phyloP scores from a whole-genome alignment of 37 sponge, comb jelly and placozoan genomes.

The Halisarca cf. caerulea region DNA sequence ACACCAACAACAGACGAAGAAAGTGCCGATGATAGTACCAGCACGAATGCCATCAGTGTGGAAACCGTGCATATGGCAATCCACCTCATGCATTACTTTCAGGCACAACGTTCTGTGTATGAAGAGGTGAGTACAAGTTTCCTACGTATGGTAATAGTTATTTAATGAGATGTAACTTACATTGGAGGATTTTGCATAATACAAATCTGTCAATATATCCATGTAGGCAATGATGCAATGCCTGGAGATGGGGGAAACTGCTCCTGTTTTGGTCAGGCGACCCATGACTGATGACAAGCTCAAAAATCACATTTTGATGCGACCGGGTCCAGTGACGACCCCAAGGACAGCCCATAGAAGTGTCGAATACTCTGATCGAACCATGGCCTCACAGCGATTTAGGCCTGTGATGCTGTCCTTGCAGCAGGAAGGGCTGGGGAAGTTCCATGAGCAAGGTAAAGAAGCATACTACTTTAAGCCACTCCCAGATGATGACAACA shows the following conservation, averaged over 20 bases:
- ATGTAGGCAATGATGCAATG: neutral
- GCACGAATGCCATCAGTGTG: neutral
- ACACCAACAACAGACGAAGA: neutral
- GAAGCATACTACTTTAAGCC: neutral
- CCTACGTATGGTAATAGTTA: neutral
- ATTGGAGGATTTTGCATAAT: no score
- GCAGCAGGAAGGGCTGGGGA: neutral
- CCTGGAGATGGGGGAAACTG: neutral
- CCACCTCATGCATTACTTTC: neutral
- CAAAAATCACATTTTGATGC: neutral
- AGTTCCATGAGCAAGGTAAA: neutral
- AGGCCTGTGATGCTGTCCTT: neutral
- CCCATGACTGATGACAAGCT: neutral
- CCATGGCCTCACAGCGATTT: neutral
- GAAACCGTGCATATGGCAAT: neutral
- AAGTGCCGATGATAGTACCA: neutral
- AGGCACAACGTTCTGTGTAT: neutral
- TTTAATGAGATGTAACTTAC: neutral
- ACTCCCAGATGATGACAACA: neutral
- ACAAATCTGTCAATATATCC: neutral
- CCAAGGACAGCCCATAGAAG: neutral
- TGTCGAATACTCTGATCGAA: neutral
- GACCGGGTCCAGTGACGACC: neutral
- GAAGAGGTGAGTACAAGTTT: neutral
- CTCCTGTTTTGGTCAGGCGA: neutral